phyloP scores from a whole-genome alignment of 2,797 vertebrate species.

The Lepus townsendii region DNA sequence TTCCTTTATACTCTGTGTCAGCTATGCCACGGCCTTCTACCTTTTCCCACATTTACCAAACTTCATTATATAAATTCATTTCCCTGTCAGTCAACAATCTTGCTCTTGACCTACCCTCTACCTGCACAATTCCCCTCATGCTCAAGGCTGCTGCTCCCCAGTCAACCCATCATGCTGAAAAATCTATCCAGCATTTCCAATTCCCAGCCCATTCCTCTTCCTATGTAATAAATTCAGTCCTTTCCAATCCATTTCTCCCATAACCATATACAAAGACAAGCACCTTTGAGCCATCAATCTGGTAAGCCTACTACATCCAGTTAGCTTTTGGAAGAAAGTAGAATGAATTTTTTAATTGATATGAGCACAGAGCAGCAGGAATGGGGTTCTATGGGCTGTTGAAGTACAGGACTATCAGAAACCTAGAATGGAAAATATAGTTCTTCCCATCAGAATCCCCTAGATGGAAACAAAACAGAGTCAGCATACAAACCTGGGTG shows the following conservation, averaged over 20 bases:
- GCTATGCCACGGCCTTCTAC: not conserved
- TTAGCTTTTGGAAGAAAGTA: not conserved
- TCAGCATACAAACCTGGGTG: not conserved
- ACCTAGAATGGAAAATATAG: not conserved
- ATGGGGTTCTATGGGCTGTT: not conserved
- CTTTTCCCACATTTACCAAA: not conserved
- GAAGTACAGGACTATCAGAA: not conserved
- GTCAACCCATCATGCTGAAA: not conserved
- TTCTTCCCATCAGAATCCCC: not conserved
- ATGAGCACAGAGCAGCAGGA: not conserved
- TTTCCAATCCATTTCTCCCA: not conserved
- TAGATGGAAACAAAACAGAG: not conserved
- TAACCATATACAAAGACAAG: not conserved
- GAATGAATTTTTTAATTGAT: not conserved
- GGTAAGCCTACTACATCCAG: not conserved
- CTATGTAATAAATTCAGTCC: not conserved
- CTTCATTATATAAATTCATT: not conserved
- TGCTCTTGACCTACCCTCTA: not conserved
- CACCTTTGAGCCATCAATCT: not conserved
- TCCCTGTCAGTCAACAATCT: not conserved
- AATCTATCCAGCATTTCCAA: not conserved
- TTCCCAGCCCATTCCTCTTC: not conserved
- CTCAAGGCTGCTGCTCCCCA: not conserved
- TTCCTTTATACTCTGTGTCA: not conserved
- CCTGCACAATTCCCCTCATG: not conserved